phyloP scores from a whole-genome alignment of 2,797 vertebrate genomes.

The Psittacula echo region DNA sequence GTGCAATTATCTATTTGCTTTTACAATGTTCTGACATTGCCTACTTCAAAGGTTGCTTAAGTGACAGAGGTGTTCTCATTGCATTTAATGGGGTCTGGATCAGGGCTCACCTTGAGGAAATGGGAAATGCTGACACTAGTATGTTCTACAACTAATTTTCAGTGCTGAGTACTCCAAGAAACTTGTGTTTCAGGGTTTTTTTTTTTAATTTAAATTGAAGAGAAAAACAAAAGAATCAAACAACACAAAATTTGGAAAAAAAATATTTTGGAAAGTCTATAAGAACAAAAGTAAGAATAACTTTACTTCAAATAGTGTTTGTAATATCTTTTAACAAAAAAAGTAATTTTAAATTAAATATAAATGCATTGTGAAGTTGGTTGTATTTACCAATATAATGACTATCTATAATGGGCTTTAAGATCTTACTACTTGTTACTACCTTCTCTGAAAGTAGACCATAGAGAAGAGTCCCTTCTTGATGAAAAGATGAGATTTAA shows the following conservation, averaged over 20 bases:
- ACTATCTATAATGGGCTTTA: not conserved
- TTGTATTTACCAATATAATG: not conserved
- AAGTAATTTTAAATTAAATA: not conserved
- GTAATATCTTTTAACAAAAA: not conserved
- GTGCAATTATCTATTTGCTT: not conserved
- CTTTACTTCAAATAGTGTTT: not conserved
- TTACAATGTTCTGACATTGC: not conserved
- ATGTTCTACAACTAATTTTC: not conserved
- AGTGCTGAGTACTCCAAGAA: not conserved
- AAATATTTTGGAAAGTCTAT: not conserved
- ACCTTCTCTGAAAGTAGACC: not conserved
- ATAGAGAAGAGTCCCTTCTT: not conserved
- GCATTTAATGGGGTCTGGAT: not conserved
- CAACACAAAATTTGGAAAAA: not conserved
- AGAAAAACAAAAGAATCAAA: fast-evolving
- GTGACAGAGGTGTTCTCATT: not conserved
- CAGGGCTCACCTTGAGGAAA: not conserved
- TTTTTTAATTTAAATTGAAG: not conserved
- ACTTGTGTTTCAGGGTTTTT: not conserved
- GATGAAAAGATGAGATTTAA: not conserved
- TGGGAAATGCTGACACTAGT: not conserved
- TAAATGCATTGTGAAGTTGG: not conserved
- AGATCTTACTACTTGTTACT: not conserved
- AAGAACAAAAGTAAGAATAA: not conserved
- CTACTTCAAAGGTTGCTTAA: not conserved